phyloP scores from a whole-genome alignment of 2,888 invertebrate genomes.

The Hermaeophaga mercurialis region DNA sequence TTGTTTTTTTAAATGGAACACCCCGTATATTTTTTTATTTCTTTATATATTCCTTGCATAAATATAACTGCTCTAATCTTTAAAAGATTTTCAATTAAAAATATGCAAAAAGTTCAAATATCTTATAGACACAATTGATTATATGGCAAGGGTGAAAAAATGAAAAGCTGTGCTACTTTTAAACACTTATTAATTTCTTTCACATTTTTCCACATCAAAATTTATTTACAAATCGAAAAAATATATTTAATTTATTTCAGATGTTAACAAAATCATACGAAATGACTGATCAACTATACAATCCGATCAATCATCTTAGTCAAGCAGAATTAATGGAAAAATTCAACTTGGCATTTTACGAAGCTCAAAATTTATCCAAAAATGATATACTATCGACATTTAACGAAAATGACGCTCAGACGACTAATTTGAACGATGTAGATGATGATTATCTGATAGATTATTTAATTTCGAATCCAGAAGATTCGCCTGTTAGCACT shows the following conservation, averaged over 20 bases:
- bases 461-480: conserved; percentile 42
- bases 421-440: conserved; percentile 24
- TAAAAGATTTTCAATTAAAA: no score
- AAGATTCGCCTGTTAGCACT: conserved; percentile 34
- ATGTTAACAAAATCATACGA: conserved; percentile 41
- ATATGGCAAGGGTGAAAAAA: no score
- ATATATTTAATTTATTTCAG: conserved; percentile 25
- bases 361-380: conserved; percentile 50
- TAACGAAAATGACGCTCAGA: conserved; percentile 37
- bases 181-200: no score
- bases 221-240: no score
- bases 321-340: conserved; percentile 56
- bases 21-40: no score
- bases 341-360: conserved; percentile 57
- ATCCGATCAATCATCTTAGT: conserved; percentile 45
- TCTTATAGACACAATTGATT: no score
- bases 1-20: no score
- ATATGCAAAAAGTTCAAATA: no score
- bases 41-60: no score
- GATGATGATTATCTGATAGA: conserved; percentile 46
- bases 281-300: conserved; percentile 43
- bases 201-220: no score
- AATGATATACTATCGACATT: conserved; percentile 47
- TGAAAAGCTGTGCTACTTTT: no score
- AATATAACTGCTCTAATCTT: no score